Base-by-base conservation (phyloP, 2,888 invertebrate genomes). In the Leptinotarsa tumamoca region DNA sequence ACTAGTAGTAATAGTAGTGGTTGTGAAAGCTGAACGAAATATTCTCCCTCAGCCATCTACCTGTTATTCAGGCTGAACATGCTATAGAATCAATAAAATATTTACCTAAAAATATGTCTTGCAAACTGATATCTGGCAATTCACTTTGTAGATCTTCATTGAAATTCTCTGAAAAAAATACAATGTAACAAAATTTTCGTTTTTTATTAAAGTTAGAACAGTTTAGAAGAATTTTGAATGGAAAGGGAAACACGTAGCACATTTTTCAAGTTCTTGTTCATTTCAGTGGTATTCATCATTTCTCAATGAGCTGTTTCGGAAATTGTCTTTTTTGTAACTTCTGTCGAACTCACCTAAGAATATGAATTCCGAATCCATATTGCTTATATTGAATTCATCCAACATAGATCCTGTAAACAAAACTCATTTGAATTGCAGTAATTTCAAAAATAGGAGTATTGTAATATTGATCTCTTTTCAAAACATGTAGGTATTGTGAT, bases 51-150 rank as follows among this genome's bases (percentile, higher is more conserved):
- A 43, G 43, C 43, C 1, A 10, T 10, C 43, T 43, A 43, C 13
- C 43, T 43, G 10, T 43, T 10, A 43, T 43, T 43, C 43, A 43
- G 3, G 43, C 10, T 43, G 10, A 43, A 10, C 0, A 43, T 43
- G 13, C 43, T 10, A 43, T 18, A 52, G 1, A 17, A 17, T 13
- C 4, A 18, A 54, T 13, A 3, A 13, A 43, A 43, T 54, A 54
- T 13, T 58, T 68, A 79, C 79, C 79, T 27, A 75, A 70, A 61
- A 79, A 75, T 23, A 76, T 76, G 33, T 79, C 79, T 49, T 79
- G 77, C n/a, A 77, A 67, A 50, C 72, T 75, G 7, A 79, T 79
- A 68, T 77, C 79, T 1, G 79, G 69, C 5, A 79, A 67, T 17
- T 73, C 72, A 51, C 43, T 77, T n/a, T 79, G 75, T 0, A 79